These are phyloP conservation scores for Xyliphius kryptos DNA, from an alignment of 2,113 vertebrate genomes.

Conservation along the genomic window DNA sequence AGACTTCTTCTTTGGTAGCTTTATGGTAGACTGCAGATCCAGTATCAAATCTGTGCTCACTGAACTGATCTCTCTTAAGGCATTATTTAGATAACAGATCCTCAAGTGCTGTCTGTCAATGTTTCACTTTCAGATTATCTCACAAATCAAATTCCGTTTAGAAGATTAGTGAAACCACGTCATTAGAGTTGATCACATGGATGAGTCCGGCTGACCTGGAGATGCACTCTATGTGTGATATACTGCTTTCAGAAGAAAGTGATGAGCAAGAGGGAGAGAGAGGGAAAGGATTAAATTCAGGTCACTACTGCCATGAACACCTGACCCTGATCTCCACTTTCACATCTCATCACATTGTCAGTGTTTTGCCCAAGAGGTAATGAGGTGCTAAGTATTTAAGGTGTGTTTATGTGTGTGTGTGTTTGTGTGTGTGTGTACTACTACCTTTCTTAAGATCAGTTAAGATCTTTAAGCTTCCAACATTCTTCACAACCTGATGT, in stretches of 20 bases:
- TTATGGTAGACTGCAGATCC: background rate
- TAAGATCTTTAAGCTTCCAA: no score
- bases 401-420: no score
- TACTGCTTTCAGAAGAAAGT: background rate
- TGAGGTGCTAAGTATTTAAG: no score
- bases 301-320: slow-evolving; percentile 33
- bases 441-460: no score
- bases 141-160: slow-evolving; percentile 4
- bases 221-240: slow-evolving; percentile 14
- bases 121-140: slow-evolving; percentile 20
- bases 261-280: background rate
- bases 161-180: background rate
- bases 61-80: background rate
- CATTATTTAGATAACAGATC: slow-evolving; percentile 5
- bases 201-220: slow-evolving; percentile 10
- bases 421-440: no score
- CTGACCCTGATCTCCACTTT: slow-evolving; percentile 19
- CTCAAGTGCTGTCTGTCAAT: slow-evolving; percentile 1
- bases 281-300: slow-evolving; percentile 23
- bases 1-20: slow-evolving; percentile 7
- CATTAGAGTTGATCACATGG: slow-evolving; percentile 2
- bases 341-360: slow-evolving; percentile 32
- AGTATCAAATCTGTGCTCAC: slow-evolving; percentile 5
- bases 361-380: no score
- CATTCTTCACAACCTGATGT: no score